Percentiles rank a stretch among this genome's conserved stretches.
These are phyloP conservation scores for Aphelenchoides fujianensis DNA, from an alignment of 1,140 invertebrate species.

Conservation along the genomic window DNA sequence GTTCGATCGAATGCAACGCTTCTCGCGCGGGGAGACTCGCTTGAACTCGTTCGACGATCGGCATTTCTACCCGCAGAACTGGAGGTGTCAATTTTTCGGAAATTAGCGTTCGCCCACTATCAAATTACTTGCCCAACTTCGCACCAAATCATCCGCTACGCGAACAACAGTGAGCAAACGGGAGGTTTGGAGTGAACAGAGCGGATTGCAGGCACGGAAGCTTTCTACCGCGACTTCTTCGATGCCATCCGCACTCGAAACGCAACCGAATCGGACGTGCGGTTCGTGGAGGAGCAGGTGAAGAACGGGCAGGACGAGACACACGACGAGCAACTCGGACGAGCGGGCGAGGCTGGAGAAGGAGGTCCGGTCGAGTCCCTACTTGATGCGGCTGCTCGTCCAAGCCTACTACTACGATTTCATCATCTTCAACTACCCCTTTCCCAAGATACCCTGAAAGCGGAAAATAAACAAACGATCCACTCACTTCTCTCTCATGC, in stretches of 20 bases:
- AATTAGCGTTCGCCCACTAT: no score
- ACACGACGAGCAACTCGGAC: constrained; percentile 16
- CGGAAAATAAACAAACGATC: neutral
- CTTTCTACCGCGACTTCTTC: constrained; percentile 4
- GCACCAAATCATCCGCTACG: constrained; percentile 16
- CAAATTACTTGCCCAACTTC: no score
- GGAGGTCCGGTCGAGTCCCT: constrained; percentile 10
- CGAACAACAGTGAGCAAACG: neutral
- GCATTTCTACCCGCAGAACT: constrained; percentile 35
- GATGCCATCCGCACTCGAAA: neutral
- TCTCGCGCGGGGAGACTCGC: constrained; percentile 6
- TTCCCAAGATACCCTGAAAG: constrained; percentile 25
- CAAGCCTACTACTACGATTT: constrained; percentile 39
- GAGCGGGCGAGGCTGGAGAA: constrained; percentile 20
- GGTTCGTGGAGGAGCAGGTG: constrained; percentile 25
- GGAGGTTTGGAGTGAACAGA: neutral
- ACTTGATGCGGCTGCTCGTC: constrained; percentile 24
- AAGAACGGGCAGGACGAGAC: constrained; percentile 25
- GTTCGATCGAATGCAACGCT: constrained; percentile 21
- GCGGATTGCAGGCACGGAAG: neutral
- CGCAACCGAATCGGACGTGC: constrained; percentile 1
- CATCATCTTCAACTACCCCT: constrained; percentile 29
- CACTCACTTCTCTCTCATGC: no score
- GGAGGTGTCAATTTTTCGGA: no score
- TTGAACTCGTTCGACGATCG: constrained; percentile 31